Conservation (phyloP, 2,797 vertebrate species). For the Poecilia gillii region DNA sequence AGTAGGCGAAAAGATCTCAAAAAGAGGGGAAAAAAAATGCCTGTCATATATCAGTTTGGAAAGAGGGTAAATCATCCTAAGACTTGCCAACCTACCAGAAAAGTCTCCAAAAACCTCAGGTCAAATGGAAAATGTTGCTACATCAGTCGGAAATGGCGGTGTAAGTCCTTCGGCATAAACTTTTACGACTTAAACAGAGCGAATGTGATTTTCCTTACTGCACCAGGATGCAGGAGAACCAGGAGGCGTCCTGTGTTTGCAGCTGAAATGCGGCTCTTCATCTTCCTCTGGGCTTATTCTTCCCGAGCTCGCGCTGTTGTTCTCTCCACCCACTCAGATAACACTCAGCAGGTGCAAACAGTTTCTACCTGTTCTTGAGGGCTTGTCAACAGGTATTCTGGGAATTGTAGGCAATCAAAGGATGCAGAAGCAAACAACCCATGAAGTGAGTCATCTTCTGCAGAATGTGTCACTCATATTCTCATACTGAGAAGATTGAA, state of each 20-base stretch:
- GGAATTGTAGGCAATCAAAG: conserved; percentile 50
- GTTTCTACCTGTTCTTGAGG: conserved; percentile 43
- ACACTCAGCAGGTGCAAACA: conserved; percentile 44
- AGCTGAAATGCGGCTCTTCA: conserved; percentile 12
- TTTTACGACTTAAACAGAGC: conserved; percentile 24
- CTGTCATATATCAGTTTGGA: too few relatives aligned
- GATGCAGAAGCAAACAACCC: conserved; percentile 36
- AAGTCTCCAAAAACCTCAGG: not conserved
- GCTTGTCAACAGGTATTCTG: conserved; percentile 51
- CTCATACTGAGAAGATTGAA: conserved; percentile 2
- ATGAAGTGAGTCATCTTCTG: conserved; percentile 17
- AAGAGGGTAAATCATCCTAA: too few relatives aligned
- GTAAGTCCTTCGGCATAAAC: conserved; percentile 6
- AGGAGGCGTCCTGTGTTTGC: conserved; percentile 17
- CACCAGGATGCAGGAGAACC: conserved; percentile 27
- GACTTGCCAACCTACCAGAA: too few relatives aligned
- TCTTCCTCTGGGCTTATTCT: conserved; percentile 53
- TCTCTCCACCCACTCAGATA: conserved; percentile 35
- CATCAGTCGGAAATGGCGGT: conserved; percentile 17
- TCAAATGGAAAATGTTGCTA: conserved; percentile 23
- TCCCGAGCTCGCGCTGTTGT: conserved; percentile 26
- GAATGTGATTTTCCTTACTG: conserved; percentile 35
- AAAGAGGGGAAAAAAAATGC: not conserved
- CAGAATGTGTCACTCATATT: conserved; percentile 15
- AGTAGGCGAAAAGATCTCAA: not conserved